Evolutionary conservation across 2,797 vertebrate genomes (phyloP).

Genomic region (Eulemur mongoz): DNA sequence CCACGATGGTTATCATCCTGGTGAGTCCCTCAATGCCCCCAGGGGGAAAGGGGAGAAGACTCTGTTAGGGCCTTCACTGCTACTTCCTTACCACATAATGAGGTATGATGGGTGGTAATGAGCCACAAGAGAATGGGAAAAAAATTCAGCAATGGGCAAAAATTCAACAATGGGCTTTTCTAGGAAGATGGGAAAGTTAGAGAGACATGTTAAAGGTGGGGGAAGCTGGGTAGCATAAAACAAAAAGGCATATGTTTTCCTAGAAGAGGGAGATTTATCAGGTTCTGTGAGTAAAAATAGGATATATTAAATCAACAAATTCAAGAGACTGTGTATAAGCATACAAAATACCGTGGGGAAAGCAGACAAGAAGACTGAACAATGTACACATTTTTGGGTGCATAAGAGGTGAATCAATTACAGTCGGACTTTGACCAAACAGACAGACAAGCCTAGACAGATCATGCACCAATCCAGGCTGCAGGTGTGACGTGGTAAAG

Average conservation of each 20-base stretch:
- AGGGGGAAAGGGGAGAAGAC: neutral
- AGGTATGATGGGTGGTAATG: neutral
- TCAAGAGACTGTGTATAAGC: neutral
- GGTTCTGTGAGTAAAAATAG: neutral
- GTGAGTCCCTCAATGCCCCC: neutral
- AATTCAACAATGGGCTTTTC: neutral
- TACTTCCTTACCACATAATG: neutral
- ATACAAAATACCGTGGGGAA: neutral
- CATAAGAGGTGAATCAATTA: neutral
- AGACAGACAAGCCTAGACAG: neutral
- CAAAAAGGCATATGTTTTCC: neutral
- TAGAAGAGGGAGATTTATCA: neutral
- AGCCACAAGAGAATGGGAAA: neutral
- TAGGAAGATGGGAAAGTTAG: neutral
- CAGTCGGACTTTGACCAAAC: neutral
- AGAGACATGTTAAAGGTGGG: neutral
- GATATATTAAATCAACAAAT: neutral
- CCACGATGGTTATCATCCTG: neutral
- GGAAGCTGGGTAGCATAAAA: too few relatives aligned
- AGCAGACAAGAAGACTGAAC: neutral
- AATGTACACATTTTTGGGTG: neutral
- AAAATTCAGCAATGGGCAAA: neutral
- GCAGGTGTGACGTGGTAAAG: neutral
- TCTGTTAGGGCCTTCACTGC: neutral
- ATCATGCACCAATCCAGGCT: neutral